Evolutionary conservation across 2,888 invertebrate genomes (phyloP).

Genomic region (Polydesmus complanatus): DNA sequence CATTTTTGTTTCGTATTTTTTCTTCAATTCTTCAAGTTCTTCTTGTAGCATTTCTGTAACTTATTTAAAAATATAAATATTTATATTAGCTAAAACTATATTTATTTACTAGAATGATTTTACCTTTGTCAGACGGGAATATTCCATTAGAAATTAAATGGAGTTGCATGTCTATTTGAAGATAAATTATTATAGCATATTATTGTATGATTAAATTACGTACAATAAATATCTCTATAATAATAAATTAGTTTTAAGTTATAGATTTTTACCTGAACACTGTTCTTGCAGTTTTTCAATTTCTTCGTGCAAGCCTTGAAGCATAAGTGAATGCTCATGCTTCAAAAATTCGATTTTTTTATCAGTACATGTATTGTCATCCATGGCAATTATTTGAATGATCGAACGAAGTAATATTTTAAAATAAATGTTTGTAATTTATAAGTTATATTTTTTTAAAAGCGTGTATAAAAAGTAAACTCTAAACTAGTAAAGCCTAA

Average conservation of each 20-base stretch:
- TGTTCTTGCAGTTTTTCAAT: slow-evolving; percentile 5
- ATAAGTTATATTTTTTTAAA: no score
- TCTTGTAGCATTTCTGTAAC: slow-evolving; percentile 5
- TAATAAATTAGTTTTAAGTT: background rate
- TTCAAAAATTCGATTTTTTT: slow-evolving; percentile 1
- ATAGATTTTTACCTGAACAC: slow-evolving; percentile 5
- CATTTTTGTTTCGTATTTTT: background rate
- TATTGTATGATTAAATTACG: background rate
- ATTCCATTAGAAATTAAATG: slow-evolving; percentile 10
- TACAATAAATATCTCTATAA: background rate
- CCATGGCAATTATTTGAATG: no score
- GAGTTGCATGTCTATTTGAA: slow-evolving; percentile 7
- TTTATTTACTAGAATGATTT: background rate
- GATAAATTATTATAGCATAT: background rate
- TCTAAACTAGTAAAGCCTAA: no score
- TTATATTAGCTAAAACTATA: background rate
- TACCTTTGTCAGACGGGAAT: slow-evolving; percentile 8
- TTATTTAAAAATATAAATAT: background rate
- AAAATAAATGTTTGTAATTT: no score
- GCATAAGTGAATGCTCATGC: slow-evolving; percentile 5
- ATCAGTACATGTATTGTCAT: background rate
- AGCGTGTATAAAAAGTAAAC: no score
- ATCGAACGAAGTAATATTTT: no score
- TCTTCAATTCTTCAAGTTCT: background rate
- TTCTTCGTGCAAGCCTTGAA: slow-evolving; percentile 11